A percentile compares a stretch with the other conserved stretches of the same genome.
Evolutionary conservation across 1,140 invertebrate genomes (phyloP).

Genomic region (Leptopilina clavipes): DNA sequence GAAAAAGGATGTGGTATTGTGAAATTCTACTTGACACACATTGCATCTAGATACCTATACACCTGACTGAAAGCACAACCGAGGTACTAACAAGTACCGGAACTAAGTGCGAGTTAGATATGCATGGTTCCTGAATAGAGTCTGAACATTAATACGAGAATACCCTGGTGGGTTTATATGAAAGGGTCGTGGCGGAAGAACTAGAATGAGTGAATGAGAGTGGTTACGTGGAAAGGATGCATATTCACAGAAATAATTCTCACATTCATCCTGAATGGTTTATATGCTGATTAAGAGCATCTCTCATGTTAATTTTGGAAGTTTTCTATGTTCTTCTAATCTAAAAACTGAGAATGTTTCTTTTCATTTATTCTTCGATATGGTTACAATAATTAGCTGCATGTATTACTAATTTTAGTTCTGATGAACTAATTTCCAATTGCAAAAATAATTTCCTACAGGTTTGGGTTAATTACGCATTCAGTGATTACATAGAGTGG

Average conservation of each 20-base stretch:
- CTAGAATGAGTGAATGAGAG: background rate
- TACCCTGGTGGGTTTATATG: constrained; percentile 44
- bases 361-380: background rate
- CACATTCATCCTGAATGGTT: background rate
- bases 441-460: too few relatives aligned
- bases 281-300: background rate
- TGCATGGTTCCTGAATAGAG: constrained; percentile 68
- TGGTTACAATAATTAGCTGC: too few relatives aligned
- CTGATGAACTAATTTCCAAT: too few relatives aligned
- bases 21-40: background rate
- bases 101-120: constrained; percentile 56
- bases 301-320: background rate
- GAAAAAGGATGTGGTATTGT: too few relatives aligned
- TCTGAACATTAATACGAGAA: constrained; percentile 63
- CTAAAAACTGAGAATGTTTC: background rate
- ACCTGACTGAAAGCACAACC: constrained; percentile 17
- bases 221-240: background rate
- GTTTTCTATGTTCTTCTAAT: too few relatives aligned
- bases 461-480: too few relatives aligned
- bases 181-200: constrained; percentile 8
- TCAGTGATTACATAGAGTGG: too few relatives aligned
- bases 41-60: background rate
- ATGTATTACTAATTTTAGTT: too few relatives aligned
- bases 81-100: constrained; percentile 18
- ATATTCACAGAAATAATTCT: constrained; percentile 7